Evolutionary conservation across 2,797 vertebrate species (phyloP).

Genomic region (Tenualosa thibaudeaui): DNA sequence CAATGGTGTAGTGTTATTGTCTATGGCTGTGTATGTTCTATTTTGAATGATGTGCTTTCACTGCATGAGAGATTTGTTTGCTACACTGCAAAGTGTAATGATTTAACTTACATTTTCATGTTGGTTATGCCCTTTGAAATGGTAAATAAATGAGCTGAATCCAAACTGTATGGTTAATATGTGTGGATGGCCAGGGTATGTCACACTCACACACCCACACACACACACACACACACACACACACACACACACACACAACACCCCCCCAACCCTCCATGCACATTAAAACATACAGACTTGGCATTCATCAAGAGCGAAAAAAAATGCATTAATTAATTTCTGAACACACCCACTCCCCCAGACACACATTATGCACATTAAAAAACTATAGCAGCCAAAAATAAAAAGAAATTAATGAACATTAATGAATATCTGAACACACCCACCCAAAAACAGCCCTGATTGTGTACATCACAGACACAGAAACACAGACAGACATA

Average conservation of each 20-base stretch:
- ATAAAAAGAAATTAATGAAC: neutral
- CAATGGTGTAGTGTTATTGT: too few species aligned
- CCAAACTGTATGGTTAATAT: neutral
- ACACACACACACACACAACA: neutral
- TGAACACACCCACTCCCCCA: neutral
- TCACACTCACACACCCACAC: neutral
- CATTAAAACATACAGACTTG: neutral
- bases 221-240: neutral
- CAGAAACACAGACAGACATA: neutral
- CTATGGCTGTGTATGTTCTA: too few species aligned
- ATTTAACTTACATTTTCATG: too few species aligned
- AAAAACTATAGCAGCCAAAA: neutral
- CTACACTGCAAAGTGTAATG: too few species aligned
- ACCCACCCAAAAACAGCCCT: neutral
- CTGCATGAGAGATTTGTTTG: too few species aligned
- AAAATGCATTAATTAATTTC: neutral
- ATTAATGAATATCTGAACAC: neutral
- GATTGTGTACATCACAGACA: neutral
- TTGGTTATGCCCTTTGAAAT: too few species aligned
- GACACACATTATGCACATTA: neutral
- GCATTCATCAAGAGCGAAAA: neutral
- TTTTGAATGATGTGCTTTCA: too few species aligned
- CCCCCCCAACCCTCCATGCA: neutral
- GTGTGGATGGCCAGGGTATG: neutral
- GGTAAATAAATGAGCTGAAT: too few species aligned